Evolutionary conservation across 2,888 invertebrate species (phyloP).

Genomic region (Ecliptopera silaceata): DNA sequence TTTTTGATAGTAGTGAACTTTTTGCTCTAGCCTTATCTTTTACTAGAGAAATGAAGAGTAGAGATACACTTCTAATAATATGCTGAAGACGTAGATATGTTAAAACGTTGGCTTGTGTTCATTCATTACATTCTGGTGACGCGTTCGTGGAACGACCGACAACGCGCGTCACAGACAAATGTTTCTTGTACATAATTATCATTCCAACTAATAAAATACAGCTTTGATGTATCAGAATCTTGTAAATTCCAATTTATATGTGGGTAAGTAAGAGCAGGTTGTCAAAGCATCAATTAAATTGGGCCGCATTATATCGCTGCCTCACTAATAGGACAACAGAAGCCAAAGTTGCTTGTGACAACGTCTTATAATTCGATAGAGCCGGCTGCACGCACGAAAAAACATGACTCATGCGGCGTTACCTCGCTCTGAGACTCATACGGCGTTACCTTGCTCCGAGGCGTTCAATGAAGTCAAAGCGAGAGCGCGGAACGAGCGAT

Average conservation of each 20-base stretch:
- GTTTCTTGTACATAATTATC: slow-evolving; percentile 9
- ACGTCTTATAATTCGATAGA: too few species aligned
- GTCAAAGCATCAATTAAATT: background rate
- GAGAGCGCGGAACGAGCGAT: too few species aligned
- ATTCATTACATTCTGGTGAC: slow-evolving; percentile 46
- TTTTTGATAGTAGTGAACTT: background rate
- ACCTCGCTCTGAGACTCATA: too few species aligned
- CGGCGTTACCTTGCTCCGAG: too few species aligned
- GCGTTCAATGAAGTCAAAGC: too few species aligned
- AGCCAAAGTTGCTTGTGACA: too few species aligned
- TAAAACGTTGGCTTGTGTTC: slow-evolving; percentile 24
- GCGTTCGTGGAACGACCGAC: slow-evolving; percentile 35
- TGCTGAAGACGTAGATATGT: slow-evolving; percentile 6
- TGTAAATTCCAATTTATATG: background rate
- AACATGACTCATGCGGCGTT: too few species aligned
- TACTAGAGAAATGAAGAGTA: background rate
- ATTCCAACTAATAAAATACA: background rate
- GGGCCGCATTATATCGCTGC: too few species aligned
- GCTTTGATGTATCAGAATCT: background rate
- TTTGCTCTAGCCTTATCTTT: background rate
- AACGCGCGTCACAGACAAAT: slow-evolving; percentile 34
- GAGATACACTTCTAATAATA: slow-evolving; percentile 7
- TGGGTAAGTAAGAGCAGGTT: too few species aligned
- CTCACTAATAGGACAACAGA: too few species aligned
- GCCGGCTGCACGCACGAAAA: too few species aligned